A percentile compares a stretch with the other conserved stretches of the same genome.
phyloP scores from a whole-genome alignment of 2,797 vertebrate species.

The Podarcis siculus region DNA sequence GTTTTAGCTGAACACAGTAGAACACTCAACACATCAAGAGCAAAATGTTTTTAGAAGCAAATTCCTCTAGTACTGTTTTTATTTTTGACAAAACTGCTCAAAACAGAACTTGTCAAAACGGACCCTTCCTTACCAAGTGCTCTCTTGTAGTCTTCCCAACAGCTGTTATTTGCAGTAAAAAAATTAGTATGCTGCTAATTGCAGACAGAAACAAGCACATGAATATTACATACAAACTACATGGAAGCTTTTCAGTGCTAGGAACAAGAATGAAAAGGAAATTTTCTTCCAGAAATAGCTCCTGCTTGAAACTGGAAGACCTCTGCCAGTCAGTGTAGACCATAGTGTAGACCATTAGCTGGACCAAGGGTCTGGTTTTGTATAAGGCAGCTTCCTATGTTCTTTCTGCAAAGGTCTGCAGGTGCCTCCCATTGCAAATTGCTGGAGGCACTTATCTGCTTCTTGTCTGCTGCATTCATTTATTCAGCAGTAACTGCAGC shows the following conservation, averaged over 20 bases:
- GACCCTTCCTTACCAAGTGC: not conserved
- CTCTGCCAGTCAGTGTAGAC: no score
- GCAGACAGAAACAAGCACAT: not conserved
- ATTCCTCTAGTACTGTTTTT: not conserved
- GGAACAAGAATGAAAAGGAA: not conserved
- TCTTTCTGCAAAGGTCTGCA: not conserved
- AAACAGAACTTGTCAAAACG: not conserved
- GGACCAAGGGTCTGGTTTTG: not conserved
- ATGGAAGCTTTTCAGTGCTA: not conserved
- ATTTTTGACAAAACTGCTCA: not conserved
- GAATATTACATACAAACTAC: no score
- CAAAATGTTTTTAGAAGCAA: not conserved
- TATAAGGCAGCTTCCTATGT: no score
- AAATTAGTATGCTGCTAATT: not conserved
- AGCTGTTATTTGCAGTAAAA: not conserved
- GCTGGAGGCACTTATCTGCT: not conserved
- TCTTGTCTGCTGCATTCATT: not conserved
- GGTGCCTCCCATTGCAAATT: not conserved
- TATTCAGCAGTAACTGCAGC: not conserved
- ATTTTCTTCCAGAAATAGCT: no score
- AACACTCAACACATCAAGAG: not conserved
- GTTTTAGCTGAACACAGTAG: not conserved
- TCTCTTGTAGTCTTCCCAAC: not conserved
- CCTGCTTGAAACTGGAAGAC: no score
- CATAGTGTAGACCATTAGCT: no score